Evolutionary conservation across 2,113 vertebrate genomes (phyloP).

Genomic region (Sarotherodon lohbergeri): DNA sequence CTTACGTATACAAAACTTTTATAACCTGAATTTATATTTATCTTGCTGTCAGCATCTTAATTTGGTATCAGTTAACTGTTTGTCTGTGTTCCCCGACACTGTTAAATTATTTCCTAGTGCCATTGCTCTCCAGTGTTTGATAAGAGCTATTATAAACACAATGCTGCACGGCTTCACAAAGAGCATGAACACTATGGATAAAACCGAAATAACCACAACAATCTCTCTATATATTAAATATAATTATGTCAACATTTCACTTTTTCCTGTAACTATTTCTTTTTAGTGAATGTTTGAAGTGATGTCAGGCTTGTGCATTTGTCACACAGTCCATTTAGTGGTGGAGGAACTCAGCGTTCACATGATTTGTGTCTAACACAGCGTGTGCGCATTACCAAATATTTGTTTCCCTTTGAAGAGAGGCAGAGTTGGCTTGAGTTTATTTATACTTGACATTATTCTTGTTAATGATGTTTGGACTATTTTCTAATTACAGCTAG

Average conservation of each 20-base stretch:
- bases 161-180: background rate
- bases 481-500: background rate
- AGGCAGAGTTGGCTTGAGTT: background rate
- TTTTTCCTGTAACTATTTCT: background rate
- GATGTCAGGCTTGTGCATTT: background rate
- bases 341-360: background rate
- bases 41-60: background rate
- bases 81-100: background rate
- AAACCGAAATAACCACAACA: background rate
- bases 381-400: background rate
- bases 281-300: background rate
- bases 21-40: background rate
- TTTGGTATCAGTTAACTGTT: background rate
- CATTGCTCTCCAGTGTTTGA: background rate
- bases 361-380: background rate
- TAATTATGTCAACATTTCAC: background rate
- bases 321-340: background rate
- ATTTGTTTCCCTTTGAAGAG: background rate
- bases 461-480: background rate
- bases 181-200: background rate
- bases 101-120: background rate
- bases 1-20: background rate
- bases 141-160: background rate
- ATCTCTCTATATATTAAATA: fast-evolving
- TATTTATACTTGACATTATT: background rate